These are phyloP conservation scores for Epiblema foenella DNA, from an alignment of 2,888 invertebrate species.

Conservation along the genomic window DNA sequence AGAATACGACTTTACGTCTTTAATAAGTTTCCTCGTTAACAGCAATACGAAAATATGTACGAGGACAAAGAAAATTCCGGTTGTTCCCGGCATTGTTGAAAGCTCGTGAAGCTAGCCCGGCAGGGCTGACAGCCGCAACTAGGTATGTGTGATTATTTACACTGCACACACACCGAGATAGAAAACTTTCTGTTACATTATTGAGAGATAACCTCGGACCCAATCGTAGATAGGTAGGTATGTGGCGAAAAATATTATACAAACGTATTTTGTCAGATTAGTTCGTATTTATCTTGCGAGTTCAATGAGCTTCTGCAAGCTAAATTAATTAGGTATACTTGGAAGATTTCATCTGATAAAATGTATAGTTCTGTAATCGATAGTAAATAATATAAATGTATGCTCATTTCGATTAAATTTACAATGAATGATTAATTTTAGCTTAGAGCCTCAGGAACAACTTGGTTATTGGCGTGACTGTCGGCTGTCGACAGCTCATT, in stretches of 20 bases:
- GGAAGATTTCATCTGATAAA: no score
- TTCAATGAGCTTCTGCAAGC: no score
- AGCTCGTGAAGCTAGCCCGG: slow-evolving; percentile 11
- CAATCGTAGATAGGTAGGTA: neutral
- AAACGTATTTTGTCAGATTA: neutral
- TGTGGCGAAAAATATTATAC: neutral
- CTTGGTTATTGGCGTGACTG: neutral
- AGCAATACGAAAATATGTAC: slow-evolving; percentile 36
- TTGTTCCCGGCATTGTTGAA: slow-evolving; percentile 40
- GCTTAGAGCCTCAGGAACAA: neutral
- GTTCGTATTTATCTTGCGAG: neutral
- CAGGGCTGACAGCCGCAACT: slow-evolving; percentile 7
- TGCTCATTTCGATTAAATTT: no score
- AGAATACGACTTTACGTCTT: slow-evolving; percentile 38
- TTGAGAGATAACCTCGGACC: neutral
- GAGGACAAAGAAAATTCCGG: slow-evolving; percentile 31
- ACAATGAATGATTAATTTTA: no score
- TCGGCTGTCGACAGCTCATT: neutral
- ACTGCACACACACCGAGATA: slow-evolving; percentile 13
- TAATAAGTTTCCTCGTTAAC: slow-evolving; percentile 43
- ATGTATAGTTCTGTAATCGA: no score
- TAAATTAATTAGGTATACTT: no score
- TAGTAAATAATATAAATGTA: no score
- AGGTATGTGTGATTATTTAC: slow-evolving; percentile 40
- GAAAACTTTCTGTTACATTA: slow-evolving; percentile 18